A percentile compares a stretch with the other conserved stretches of the same genome.
Conservation (phyloP, 1,140 invertebrate genomes). For the Hyphantria cunea region DNA sequence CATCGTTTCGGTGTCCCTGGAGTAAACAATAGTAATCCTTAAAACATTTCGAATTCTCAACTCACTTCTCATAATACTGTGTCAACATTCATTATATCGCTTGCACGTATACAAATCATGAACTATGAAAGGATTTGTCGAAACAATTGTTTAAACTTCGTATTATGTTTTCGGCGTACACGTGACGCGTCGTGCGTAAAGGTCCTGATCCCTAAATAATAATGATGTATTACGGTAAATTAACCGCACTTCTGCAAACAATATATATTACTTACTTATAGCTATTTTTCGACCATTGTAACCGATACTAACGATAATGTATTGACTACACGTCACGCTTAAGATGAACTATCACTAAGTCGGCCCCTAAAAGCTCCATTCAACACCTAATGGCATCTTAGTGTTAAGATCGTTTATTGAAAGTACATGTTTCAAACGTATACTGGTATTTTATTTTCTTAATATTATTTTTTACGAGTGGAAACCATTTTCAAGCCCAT, state of each 20-base stretch:
- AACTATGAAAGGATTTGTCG: slow-evolving; percentile 26
- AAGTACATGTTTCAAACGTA: neutral
- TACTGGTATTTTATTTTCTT: slow-evolving; percentile 14
- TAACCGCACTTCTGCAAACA: slow-evolving; percentile 7
- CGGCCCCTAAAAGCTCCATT: slow-evolving; percentile 1
- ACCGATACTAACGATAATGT: slow-evolving; percentile 10
- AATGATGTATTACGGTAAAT: slow-evolving; percentile 21
- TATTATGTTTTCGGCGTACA: slow-evolving; percentile 25
- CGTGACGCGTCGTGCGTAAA: slow-evolving; percentile 15
- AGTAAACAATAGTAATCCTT: too few species aligned
- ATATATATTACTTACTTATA: neutral
- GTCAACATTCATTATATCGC: neutral
- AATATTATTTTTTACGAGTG: slow-evolving; percentile 12
- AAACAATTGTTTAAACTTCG: slow-evolving; percentile 31
- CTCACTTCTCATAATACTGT: neutral
- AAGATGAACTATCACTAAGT: slow-evolving; percentile 21
- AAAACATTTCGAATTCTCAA: neutral
- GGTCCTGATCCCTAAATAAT: slow-evolving; percentile 24
- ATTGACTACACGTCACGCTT: slow-evolving; percentile 8
- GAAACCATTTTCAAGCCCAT: slow-evolving; percentile 13
- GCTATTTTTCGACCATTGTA: slow-evolving; percentile 3
- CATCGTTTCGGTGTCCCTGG: too few species aligned
- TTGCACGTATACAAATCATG: slow-evolving; percentile 4
- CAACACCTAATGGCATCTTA: slow-evolving; percentile 7
- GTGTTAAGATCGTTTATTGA: slow-evolving; percentile 13